Conservation (phyloP, 2,113 vertebrate genomes). For the Anarrhichthys ocellatus region DNA sequence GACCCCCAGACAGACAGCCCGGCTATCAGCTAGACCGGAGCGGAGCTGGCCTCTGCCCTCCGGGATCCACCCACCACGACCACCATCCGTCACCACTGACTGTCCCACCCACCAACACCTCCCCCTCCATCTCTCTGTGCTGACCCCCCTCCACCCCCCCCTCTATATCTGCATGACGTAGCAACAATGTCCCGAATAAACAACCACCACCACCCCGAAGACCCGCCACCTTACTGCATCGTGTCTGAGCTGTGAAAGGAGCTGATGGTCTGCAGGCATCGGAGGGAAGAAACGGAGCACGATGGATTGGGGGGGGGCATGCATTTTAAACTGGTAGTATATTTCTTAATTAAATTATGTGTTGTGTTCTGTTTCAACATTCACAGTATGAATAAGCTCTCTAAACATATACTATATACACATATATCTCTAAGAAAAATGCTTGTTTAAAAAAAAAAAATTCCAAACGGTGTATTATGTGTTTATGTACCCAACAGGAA, state of each 20-base stretch:
- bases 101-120: constrained; percentile 58
- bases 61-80: constrained; percentile 42
- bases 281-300: constrained; percentile 46
- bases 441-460: constrained; percentile 83
- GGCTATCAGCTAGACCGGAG: constrained; percentile 86
- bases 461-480: constrained; percentile 91
- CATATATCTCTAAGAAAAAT: constrained; percentile 79
- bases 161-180: constrained; percentile 89
- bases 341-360: constrained; percentile 89
- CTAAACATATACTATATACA: constrained; percentile 78
- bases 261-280: constrained; percentile 77
- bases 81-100: constrained; percentile 60
- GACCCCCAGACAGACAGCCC: constrained; percentile 87
- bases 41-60: constrained; percentile 85
- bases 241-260: constrained; percentile 81
- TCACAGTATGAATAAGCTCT: constrained; percentile 97
- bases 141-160: constrained; percentile 36
- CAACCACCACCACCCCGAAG: constrained; percentile 57
- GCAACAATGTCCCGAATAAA: constrained; percentile 83
- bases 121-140: constrained; percentile 65
- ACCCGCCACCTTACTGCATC: constrained; percentile 73
- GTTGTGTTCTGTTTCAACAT: constrained; percentile 91
- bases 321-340: constrained; percentile 88
- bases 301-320: constrained; percentile 81
- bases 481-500: constrained; percentile 85